phyloP scores from a whole-genome alignment of 2,888 invertebrate species.

The Teleiodes luculella region DNA sequence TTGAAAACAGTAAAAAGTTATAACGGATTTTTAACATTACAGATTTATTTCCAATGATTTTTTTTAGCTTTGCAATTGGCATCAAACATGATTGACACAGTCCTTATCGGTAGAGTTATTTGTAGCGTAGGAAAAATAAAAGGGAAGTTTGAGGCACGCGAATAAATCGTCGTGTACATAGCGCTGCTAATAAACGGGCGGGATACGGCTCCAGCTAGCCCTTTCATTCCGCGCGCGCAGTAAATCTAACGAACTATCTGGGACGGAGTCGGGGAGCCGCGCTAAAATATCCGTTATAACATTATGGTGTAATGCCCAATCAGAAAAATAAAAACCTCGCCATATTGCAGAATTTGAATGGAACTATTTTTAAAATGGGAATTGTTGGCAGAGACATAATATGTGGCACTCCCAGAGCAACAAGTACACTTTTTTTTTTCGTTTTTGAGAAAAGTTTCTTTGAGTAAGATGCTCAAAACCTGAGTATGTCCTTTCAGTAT shows the following conservation, averaged over 20 bases:
- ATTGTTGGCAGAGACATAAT: no score
- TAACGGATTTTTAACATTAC: no score
- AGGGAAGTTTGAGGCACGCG: slow-evolving; percentile 29
- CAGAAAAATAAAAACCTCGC: no score
- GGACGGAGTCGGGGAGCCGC: neutral
- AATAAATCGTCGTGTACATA: slow-evolving; percentile 50
- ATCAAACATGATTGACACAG: slow-evolving; percentile 6
- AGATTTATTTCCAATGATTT: no score
- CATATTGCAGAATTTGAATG: no score
- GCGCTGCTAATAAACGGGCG: slow-evolving; percentile 56
- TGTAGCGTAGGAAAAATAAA: slow-evolving; percentile 25
- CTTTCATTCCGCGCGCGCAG: slow-evolving; percentile 54
- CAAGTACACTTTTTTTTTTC: no score
- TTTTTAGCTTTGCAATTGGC: neutral
- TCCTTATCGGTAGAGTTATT: neutral
- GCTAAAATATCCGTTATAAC: neutral
- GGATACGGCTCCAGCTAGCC: slow-evolving; percentile 47
- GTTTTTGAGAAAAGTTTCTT: no score
- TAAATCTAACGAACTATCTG: slow-evolving; percentile 42
- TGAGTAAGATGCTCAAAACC: no score
- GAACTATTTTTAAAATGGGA: no score
- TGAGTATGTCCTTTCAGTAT: no score
- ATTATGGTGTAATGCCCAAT: neutral
- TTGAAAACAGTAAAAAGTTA: no score
- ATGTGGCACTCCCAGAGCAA: no score